Evolutionary conservation across 2,888 invertebrate species (phyloP), one percentile per base, ranked within the genome.

Genomic region (Troides helena): DNA sequence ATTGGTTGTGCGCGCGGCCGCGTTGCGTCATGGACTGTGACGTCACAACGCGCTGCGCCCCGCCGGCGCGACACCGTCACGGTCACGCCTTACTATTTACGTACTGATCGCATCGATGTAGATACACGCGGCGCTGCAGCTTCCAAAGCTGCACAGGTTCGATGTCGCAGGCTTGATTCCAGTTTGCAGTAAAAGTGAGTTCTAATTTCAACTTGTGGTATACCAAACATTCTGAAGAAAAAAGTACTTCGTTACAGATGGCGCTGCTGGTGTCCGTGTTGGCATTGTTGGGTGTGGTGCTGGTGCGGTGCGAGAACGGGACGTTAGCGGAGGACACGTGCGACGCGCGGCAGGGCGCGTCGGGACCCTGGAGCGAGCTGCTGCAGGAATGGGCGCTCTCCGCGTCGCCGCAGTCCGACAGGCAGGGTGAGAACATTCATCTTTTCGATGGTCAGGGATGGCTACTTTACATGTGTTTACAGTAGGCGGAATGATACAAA

Each of bases 361-460:
- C 81, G 14, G 94, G 93, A 0, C 91, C 94, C 63, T 95, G 95
- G 95, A 93, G 94, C 74, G 88, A 93, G 25, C 85, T 94, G 78
- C 87, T 95, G 62, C 95, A 95, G 85, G 94, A 95, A 77, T 95
- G 95, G 94, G 94, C 94, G 7, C 83, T 93, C 57, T 85, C 91
- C 71, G 80, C 89, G 21, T 84, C 82, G 21, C 81, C 83, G 57
- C 83, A 86, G 76, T 72, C 74, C 2, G 79, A 76, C 4, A 82
- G 93, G 72, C 89, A 90, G 30, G 92, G 92, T 87, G 65, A 71
- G 76, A 46, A 12, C 46, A 12, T 14, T 12, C 12, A 10, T 4
- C 46, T 14, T 46, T 14, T 10, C 12, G 1, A 10, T 39, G 39
- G 10, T 7, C 7, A 39, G 10, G 7, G 6, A 39, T 39, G 1